These are phyloP conservation scores for Pterostichus madidus DNA, from an alignment of 2,888 invertebrate species.

Conservation along the genomic window DNA sequence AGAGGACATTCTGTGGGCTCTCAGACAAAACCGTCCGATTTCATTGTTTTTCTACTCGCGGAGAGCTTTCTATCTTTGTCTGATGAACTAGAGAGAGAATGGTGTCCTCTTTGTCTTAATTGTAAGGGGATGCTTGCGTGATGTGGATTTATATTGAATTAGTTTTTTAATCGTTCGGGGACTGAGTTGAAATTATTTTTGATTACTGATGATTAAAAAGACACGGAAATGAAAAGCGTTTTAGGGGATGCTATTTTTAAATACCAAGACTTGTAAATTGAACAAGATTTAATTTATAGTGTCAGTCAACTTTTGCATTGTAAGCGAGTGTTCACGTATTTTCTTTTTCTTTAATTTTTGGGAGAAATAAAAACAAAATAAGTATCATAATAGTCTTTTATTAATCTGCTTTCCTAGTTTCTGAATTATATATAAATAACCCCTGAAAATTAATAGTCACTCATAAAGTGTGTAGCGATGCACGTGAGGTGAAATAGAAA, in stretches of 20 bases:
- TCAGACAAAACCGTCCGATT: conserved; percentile 42
- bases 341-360: no score
- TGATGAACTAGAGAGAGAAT: not conserved
- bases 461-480: no score
- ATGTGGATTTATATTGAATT: conserved; percentile 47
- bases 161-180: conserved; percentile 55
- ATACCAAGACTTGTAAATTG: not conserved
- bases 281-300: no score
- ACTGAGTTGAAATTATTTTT: conserved; percentile 43
- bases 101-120: conserved; percentile 15
- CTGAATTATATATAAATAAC: no score
- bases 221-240: not conserved
- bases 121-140: conserved; percentile 30
- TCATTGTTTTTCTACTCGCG: conserved; percentile 50
- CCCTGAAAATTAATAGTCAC: no score
- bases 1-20: conserved; percentile 1
- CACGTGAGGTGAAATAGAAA: no score
- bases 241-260: not conserved
- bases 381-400: no score
- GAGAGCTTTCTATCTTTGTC: conserved; percentile 4
- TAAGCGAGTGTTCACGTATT: no score
- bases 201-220: not conserved
- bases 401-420: no score
- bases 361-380: no score
- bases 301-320: no score